These are phyloP conservation scores for Podarcis siculus DNA, from an alignment of 2,797 vertebrate species.

Conservation along the genomic window DNA sequence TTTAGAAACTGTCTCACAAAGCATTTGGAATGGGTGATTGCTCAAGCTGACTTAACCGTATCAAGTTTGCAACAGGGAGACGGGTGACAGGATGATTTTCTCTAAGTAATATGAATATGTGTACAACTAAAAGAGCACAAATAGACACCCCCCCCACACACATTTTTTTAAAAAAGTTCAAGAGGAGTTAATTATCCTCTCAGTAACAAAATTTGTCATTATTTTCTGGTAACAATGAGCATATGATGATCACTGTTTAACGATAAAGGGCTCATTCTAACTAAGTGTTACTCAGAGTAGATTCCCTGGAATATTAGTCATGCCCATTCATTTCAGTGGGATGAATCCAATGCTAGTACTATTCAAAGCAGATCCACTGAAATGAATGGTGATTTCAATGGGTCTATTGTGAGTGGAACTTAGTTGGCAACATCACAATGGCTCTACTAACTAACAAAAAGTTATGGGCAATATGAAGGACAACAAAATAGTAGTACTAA, in stretches of 20 bases:
- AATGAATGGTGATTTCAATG: no score
- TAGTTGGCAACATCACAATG: no score
- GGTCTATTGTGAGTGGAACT: no score
- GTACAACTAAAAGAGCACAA: background rate
- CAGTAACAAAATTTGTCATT: background rate
- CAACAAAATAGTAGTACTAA: background rate
- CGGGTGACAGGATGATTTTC: background rate
- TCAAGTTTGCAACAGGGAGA: background rate
- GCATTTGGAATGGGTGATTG: background rate
- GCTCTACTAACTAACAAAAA: no score
- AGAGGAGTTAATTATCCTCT: background rate
- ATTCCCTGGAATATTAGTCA: no score
- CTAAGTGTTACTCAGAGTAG: no score
- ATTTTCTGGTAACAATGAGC: background rate
- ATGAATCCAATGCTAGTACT: no score
- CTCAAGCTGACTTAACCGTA: background rate
- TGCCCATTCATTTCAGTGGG: no score
- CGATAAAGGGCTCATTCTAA: no score
- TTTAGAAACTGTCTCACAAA: background rate
- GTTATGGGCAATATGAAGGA: background rate
- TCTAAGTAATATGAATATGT: background rate
- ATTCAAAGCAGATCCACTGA: no score
- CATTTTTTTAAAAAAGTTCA: background rate
- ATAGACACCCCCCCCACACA: background rate
- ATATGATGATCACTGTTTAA: no score